Evolutionary conservation across 2,113 vertebrate species (phyloP).

Genomic region (Hipposideros armiger): DNA sequence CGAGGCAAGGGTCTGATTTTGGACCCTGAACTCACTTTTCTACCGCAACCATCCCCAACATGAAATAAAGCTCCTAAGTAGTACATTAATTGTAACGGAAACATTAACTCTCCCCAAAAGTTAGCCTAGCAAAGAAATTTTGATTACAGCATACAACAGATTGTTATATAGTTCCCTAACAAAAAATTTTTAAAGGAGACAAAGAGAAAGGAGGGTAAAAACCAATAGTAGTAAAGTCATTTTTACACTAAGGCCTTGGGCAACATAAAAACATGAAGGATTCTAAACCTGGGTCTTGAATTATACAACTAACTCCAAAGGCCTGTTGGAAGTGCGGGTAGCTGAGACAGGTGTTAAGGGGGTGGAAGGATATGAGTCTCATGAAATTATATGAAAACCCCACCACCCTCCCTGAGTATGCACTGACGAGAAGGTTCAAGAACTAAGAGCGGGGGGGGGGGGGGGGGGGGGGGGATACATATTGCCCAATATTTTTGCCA

Average conservation of each 20-base stretch:
- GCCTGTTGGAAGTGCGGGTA: not conserved
- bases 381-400: not conserved
- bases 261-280: not conserved
- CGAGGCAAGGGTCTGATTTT: not conserved
- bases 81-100: not conserved
- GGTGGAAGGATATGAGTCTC: not conserved
- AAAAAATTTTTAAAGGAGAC: not conserved
- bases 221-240: not conserved
- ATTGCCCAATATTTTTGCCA: not conserved
- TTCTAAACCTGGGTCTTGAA: not conserved
- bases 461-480: not conserved
- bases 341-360: not conserved
- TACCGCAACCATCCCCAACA: not conserved
- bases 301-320: not conserved
- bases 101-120: not conserved
- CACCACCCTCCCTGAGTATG: not conserved
- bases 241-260: not conserved
- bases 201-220: not conserved
- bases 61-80: not conserved
- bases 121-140: not conserved
- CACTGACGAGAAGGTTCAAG: not conserved
- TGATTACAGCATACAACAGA: not conserved
- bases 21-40: not conserved
- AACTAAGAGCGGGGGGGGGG: not conserved
- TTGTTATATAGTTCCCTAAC: not conserved